These are phyloP conservation scores for Agonopterix heracliana DNA, from an alignment of 2,888 invertebrate species.

Conservation along the genomic window DNA sequence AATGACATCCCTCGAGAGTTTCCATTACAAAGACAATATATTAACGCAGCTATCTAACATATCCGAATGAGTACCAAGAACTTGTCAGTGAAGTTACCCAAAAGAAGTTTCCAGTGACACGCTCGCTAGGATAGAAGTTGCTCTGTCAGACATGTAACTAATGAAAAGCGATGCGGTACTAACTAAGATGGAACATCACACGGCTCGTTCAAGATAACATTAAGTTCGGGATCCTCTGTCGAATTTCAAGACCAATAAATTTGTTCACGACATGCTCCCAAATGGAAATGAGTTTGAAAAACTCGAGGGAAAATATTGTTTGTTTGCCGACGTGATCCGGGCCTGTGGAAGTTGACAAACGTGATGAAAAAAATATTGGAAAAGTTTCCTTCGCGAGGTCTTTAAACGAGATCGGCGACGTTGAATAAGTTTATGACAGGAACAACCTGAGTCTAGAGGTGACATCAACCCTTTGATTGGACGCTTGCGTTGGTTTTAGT, in stretches of 20 bases:
- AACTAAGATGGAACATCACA: constrained; percentile 50
- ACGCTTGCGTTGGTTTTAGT: no score
- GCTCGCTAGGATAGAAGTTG: constrained; percentile 32
- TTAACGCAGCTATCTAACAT: no score
- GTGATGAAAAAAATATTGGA: constrained; percentile 68
- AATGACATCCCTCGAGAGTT: no score
- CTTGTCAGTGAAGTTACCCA: constrained; percentile 29
- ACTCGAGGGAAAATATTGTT: constrained; percentile 56
- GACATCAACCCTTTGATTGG: background rate
- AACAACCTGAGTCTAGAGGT: constrained; percentile 13
- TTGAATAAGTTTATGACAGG: constrained; percentile 22
- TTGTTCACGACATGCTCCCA: constrained; percentile 39
- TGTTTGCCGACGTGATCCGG: constrained; percentile 57
- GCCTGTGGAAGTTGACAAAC: constrained; percentile 49
- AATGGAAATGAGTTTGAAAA: constrained; percentile 60
- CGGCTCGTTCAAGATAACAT: constrained; percentile 33
- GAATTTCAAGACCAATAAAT: constrained; percentile 41
- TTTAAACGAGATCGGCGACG: constrained; percentile 35
- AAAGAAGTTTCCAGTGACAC: constrained; percentile 31
- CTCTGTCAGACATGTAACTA: constrained; percentile 36
- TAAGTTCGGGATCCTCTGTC: constrained; percentile 24
- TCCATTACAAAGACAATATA: no score
- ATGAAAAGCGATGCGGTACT: constrained; percentile 58
- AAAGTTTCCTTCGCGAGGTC: constrained; percentile 47
- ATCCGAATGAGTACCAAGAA: no score